Base-by-base conservation (phyloP, 1,140 invertebrate genomes). In the Hylaeus volcanicus region DNA sequence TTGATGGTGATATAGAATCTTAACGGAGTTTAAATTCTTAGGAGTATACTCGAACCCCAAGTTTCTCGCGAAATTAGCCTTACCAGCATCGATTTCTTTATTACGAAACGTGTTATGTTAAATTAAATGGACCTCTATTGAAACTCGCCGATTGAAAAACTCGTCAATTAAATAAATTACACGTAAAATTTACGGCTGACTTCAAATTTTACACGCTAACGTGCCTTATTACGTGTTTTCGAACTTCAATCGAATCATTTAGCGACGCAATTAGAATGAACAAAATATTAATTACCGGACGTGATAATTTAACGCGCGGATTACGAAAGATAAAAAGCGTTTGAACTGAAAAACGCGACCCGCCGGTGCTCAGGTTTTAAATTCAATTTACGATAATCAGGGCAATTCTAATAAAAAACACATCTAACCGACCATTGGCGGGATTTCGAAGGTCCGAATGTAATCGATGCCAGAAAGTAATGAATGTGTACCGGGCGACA, bases 401-500 rank as follows among this genome's bases (percentile, higher is more conserved):
- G 9, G 60, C 37, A 12, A 64, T 64, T 43, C 37, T 37, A 43
- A 15, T 15, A 43, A 14, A 43, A 64, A 2, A 8, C 9, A 11
- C 12, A 12, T 43, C 39, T 12, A 37, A 37, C 58, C n/a, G 41
- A 2, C 8, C 1, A 11, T 5, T 2, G n/a, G 5, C 2, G 15
- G 45, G 65, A 66, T 66, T 63, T 48, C 15, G 43, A 39, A 14
- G 1, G 1, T 14, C 8, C 15, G 14, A n/a, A 48, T 60, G 71
- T 53, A 79, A 72, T 79, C 58, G 69, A 63, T n/a, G 51, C 60
- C 69, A 64, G 60, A 12, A 39, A 69, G 45, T 73, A 73, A 79
- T 61, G 39, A 79, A 79, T 63, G 58, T n/a, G 41, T 12, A 26
- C 14, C 60, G 41, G 1, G 48, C 48, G 43, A 45, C 69, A 5